These are phyloP conservation scores for Archips crataeganus DNA, from an alignment of 2,888 invertebrate genomes.

Conservation along the genomic window DNA sequence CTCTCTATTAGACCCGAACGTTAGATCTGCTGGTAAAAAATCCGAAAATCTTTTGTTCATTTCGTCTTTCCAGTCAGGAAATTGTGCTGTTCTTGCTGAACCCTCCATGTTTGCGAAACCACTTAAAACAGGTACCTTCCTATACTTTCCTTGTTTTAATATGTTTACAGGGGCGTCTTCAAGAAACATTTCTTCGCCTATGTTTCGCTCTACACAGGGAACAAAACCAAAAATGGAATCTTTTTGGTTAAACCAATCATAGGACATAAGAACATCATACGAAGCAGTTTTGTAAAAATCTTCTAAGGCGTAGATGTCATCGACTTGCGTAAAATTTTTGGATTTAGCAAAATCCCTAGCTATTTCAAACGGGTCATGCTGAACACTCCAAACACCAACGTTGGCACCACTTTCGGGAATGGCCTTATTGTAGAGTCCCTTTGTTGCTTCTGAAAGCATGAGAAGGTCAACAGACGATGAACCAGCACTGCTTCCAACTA, in stretches of 20 bases:
- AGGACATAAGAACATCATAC: conserved; percentile 50
- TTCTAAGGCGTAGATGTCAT: conserved; percentile 58
- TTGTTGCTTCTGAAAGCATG: conserved; percentile 58
- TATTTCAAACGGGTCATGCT: conserved; percentile 59
- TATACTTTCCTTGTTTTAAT: conserved; percentile 49
- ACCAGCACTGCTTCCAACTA: conserved; percentile 66
- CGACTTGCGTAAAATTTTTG: conserved; percentile 51
- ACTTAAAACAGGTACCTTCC: conserved; percentile 58
- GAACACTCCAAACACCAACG: conserved; percentile 54
- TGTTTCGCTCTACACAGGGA: conserved; percentile 53
- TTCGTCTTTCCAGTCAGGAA: conserved; percentile 52
- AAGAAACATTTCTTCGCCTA: conserved; percentile 54
- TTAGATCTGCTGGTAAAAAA: conserved; percentile 62
- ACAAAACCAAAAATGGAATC: conserved; percentile 44
- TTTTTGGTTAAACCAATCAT: conserved; percentile 26
- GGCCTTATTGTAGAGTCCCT: conserved; percentile 64
- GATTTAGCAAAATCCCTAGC: conserved; percentile 59
- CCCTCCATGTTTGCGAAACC: conserved; percentile 62
- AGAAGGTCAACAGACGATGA: conserved; percentile 61
- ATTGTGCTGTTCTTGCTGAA: conserved; percentile 48
- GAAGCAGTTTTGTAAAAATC: conserved; percentile 58
- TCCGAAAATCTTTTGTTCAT: conserved; percentile 66
- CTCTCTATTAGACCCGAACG: conserved; percentile 56
- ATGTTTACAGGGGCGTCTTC: conserved; percentile 57
- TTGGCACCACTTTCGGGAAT: conserved; percentile 63